Percentiles rank a stretch among this genome's conserved stretches.
Evolutionary conservation across 2,113 vertebrate genomes (phyloP).

Genomic region (Pteropus alecto): DNA sequence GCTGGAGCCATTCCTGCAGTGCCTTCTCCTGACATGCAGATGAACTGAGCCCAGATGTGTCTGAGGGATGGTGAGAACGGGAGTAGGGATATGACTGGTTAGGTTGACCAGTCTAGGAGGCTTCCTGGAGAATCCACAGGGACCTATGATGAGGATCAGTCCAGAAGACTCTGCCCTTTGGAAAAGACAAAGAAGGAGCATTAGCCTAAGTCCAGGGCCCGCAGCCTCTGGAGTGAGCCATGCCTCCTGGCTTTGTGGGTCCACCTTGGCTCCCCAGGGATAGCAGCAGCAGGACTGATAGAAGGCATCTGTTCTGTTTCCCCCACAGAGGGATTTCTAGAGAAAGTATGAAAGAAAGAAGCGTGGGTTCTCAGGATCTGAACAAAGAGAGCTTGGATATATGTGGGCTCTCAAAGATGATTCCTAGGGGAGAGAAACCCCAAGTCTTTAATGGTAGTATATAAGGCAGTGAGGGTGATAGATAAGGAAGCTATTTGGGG

Average conservation of each 20-base stretch:
- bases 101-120: neutral
- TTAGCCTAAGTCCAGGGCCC: neutral
- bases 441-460: no score
- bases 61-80: fast-evolving
- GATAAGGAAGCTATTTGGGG: neutral
- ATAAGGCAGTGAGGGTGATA: no score
- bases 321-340: neutral
- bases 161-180: no score
- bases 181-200: neutral
- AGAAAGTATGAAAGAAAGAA: neutral
- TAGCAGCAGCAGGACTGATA: neutral
- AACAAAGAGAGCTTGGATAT: neutral
- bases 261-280: neutral
- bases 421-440: neutral
- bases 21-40: fast-evolving
- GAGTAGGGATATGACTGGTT: no score
- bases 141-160: neutral
- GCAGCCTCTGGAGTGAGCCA: neutral
- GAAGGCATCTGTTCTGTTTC: neutral
- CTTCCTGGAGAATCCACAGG: neutral
- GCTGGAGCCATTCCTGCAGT: fast-evolving
- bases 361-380: neutral
- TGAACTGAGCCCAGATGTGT: no score
- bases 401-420: neutral
- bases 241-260: neutral